Conservation (phyloP, 2,113 vertebrate species). For the Limanda limanda region DNA sequence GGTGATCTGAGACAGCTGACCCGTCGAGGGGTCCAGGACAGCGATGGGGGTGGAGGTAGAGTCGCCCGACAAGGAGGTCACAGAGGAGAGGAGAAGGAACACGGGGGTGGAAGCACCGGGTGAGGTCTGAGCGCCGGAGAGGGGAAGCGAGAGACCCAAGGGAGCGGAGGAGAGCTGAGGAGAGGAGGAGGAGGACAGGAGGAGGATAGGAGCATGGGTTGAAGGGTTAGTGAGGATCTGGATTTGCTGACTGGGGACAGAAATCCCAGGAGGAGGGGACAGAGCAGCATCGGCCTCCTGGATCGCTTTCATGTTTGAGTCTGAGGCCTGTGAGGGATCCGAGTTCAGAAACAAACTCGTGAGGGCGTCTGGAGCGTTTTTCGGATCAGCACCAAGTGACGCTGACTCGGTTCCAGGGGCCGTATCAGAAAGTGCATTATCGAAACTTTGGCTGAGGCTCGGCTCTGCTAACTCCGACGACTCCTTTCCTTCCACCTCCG, state of each 20-base stretch:
- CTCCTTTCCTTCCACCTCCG: slow-evolving; percentile 29
- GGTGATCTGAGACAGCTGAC: slow-evolving; percentile 72
- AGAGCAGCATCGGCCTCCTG: slow-evolving; percentile 40
- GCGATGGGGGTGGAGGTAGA: slow-evolving; percentile 72
- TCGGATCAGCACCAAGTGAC: slow-evolving; percentile 33
- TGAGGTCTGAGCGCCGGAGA: slow-evolving; percentile 67
- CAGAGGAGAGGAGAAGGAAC: slow-evolving; percentile 81
- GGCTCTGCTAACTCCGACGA: slow-evolving; percentile 5
- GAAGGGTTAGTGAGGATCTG: slow-evolving; percentile 73
- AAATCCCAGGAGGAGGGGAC: slow-evolving; percentile 33
- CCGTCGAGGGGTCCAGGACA: slow-evolving; percentile 68
- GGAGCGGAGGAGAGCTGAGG: slow-evolving; percentile 65
- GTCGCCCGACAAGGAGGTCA: slow-evolving; percentile 66
- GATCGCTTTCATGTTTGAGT: slow-evolving; percentile 14
- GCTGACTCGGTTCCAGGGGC: slow-evolving; percentile 34
- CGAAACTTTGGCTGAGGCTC: slow-evolving; percentile 53
- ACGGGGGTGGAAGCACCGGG: slow-evolving; percentile 66
- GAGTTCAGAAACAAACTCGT: slow-evolving; percentile 11
- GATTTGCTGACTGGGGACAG: slow-evolving; percentile 65
- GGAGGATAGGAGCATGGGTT: slow-evolving; percentile 57
- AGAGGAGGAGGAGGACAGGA: slow-evolving; percentile 71
- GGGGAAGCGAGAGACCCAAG: slow-evolving; percentile 72
- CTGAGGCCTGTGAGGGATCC: slow-evolving; percentile 1
- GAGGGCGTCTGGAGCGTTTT: slow-evolving; percentile 39
- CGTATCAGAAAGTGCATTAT: slow-evolving; percentile 42